phyloP scores from a whole-genome alignment of 2,113 vertebrate genomes.

The Ctenomys sociabilis region DNA sequence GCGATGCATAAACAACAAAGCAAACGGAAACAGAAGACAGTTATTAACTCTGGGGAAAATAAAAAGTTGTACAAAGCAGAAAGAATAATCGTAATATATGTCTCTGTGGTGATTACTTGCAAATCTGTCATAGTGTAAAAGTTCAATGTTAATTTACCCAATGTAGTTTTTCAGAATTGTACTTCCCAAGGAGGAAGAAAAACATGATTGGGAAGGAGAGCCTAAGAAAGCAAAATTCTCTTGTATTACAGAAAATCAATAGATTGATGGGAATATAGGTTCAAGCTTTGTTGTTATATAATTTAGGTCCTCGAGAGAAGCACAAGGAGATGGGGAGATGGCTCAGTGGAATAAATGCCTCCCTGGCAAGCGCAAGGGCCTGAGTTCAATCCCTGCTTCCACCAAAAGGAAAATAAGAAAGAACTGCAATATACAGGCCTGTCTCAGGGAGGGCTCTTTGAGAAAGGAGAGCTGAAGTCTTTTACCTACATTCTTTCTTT shows the following conservation, averaged over 20 bases:
- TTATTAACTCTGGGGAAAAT: not conserved
- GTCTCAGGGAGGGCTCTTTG: not conserved
- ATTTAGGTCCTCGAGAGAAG: not conserved
- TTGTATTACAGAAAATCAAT: not conserved
- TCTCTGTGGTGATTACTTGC: not conserved
- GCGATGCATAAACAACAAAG: not conserved
- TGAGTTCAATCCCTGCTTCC: too few species aligned
- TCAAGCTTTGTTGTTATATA: not conserved
- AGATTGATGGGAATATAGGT: not conserved
- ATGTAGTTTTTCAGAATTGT: not conserved
- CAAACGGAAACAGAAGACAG: not conserved
- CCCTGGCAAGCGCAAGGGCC: too few species aligned
- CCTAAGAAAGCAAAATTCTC: not conserved
- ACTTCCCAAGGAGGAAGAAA: not conserved
- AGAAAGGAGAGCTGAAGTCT: not conserved
- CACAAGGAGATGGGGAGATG: too few species aligned
- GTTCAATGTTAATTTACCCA: not conserved
- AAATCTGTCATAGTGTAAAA: not conserved
- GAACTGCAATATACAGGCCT: not conserved
- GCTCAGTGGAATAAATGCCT: too few species aligned
- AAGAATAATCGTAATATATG: not conserved
- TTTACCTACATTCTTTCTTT: not conserved
- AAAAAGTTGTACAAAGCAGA: not conserved
- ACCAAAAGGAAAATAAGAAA: too few species aligned
- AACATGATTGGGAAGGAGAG: not conserved